phyloP scores from a whole-genome alignment of 2,888 invertebrate species.

The Conchocele bisecta region DNA sequence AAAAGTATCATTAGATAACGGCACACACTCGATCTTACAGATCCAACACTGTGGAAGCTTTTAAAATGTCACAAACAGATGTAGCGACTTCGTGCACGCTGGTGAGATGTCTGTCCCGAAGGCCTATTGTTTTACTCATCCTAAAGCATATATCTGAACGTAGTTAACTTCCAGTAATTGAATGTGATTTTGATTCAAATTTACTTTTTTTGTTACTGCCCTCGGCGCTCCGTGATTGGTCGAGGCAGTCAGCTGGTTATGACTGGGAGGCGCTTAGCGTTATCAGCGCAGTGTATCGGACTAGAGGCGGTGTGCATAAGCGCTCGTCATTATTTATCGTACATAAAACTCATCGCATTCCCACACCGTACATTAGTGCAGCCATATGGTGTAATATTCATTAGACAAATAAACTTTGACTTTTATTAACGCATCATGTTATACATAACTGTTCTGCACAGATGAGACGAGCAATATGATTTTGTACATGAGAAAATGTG shows the following conservation, averaged over 20 bases:
- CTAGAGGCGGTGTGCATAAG: conserved; percentile 51
- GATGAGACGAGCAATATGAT: too few species aligned
- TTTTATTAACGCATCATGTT: too few species aligned
- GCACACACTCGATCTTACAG: too few species aligned
- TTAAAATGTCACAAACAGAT: conserved; percentile 37
- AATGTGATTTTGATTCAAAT: conserved; percentile 77
- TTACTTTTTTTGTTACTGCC: conserved; percentile 70
- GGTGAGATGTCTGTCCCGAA: conserved; percentile 45
- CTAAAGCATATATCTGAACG: conserved; percentile 73
- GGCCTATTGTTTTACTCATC: conserved; percentile 65
- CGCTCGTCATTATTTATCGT: conserved; percentile 46
- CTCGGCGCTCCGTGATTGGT: conserved; percentile 62
- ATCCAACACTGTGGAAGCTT: too few species aligned
- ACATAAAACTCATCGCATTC: too few species aligned
- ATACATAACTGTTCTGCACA: too few species aligned
- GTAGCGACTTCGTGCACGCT: background rate
- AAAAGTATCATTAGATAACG: too few species aligned
- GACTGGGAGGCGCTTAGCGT: conserved; percentile 59
- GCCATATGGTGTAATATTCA: too few species aligned
- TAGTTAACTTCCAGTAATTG: conserved; percentile 74
- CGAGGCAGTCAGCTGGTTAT: conserved; percentile 33
- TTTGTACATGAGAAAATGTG: too few species aligned
- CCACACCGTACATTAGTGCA: too few species aligned
- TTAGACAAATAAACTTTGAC: too few species aligned
- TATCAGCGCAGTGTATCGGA: conserved; percentile 19